Percentiles rank a stretch among this genome's conserved stretches.
These are phyloP conservation scores for Eonycteris spelaea DNA, from an alignment of 2,113 vertebrate genomes.

Conservation along the genomic window DNA sequence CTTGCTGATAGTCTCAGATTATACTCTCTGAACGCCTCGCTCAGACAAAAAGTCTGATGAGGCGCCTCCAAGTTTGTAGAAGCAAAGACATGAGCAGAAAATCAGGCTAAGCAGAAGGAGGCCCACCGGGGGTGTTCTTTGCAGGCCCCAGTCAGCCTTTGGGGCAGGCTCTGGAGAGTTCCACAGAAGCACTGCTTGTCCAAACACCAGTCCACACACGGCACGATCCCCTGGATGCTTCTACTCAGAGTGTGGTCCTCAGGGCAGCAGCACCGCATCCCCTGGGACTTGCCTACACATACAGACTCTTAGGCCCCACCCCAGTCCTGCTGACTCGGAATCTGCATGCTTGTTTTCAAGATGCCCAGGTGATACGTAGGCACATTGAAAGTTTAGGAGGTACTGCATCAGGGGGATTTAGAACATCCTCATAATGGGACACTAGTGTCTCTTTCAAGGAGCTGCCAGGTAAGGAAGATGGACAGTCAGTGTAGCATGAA, in stretches of 20 bases:
- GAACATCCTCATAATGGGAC: not conserved
- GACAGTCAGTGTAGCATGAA: not conserved
- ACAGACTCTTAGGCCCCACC: not conserved
- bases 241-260: not conserved
- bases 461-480: not conserved
- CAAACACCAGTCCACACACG: fast-evolving
- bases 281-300: not conserved
- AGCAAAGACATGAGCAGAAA: not conserved
- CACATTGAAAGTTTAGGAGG: not conserved
- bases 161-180: not conserved
- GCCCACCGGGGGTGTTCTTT: not conserved
- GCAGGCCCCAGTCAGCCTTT: fast-evolving
- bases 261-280: no score
- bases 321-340: not conserved
- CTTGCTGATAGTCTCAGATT: not conserved
- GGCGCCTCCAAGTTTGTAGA: not conserved
- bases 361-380: not conserved
- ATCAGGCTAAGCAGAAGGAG: not conserved
- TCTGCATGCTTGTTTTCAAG: not conserved
- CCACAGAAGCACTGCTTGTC: not conserved
- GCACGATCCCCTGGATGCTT: not conserved
- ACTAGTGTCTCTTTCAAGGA: not conserved
- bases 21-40: not conserved
- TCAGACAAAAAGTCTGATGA: not conserved
- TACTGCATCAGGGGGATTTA: not conserved